Evolutionary conservation across 2,797 vertebrate species (phyloP).

Genomic region (Chromobotia macracanthus): DNA sequence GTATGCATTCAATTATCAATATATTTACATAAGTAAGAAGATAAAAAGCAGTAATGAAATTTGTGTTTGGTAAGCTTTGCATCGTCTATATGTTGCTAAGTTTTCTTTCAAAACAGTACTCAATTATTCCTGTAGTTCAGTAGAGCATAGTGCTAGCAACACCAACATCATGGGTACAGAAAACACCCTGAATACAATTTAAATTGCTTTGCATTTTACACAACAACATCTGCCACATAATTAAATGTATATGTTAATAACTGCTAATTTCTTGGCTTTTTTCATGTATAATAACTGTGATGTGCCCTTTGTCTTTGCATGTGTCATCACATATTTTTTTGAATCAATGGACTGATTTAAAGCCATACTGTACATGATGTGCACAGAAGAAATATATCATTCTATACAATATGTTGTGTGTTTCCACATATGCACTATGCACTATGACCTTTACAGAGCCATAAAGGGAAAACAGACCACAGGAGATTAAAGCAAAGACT

Average conservation of each 20-base stretch:
- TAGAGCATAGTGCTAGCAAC: too few species aligned
- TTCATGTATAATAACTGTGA: not conserved
- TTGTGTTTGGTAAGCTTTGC: too few species aligned
- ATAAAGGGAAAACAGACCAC: constrained; percentile 26
- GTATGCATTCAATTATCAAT: too few species aligned
- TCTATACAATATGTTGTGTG: not conserved
- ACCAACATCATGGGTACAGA: too few species aligned
- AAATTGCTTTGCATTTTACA: too few species aligned
- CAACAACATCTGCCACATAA: not conserved
- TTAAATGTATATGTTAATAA: not conserved
- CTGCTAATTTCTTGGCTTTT: not conserved
- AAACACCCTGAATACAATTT: too few species aligned
- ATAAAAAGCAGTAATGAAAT: too few species aligned
- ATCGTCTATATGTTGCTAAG: too few species aligned
- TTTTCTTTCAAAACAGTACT: too few species aligned
- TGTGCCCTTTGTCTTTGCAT: not conserved
- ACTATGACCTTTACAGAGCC: constrained; percentile 10
- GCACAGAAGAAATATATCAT: not conserved
- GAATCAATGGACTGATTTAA: not conserved
- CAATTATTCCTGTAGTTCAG: too few species aligned
- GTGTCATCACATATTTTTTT: too few species aligned
- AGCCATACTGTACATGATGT: not conserved
- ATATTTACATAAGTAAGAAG: too few species aligned
- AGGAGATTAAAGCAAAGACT: constrained; percentile 25
- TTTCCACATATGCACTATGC: constrained; percentile 35